phyloP scores from a whole-genome alignment of 2,113 vertebrate species.

The Osmerus eperlanus region DNA sequence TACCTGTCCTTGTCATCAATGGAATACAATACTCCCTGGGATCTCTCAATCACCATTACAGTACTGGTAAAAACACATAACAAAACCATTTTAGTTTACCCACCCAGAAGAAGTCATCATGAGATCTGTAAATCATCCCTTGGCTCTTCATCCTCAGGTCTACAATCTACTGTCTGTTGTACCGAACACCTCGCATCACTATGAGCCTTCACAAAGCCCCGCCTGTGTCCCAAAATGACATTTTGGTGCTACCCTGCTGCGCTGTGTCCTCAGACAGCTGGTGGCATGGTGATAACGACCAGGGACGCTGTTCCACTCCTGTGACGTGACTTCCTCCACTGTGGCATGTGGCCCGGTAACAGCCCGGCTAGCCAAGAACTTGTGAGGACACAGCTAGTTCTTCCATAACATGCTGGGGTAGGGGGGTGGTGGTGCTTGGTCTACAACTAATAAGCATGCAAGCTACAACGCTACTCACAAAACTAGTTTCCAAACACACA shows the following conservation, averaged over 20 bases:
- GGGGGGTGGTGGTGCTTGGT: not conserved
- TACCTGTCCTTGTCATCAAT: too few relatives aligned
- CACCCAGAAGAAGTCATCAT: slow-evolving; percentile 29
- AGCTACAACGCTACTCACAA: too few relatives aligned
- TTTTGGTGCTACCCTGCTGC: slow-evolving; percentile 50
- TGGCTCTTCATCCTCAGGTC: slow-evolving; percentile 11
- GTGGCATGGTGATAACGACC: slow-evolving; percentile 49
- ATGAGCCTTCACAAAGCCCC: slow-evolving; percentile 7
- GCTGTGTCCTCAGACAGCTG: slow-evolving; percentile 57
- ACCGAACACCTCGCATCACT: slow-evolving; percentile 17
- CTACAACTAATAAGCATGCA: not conserved
- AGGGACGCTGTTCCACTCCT: slow-evolving; percentile 43
- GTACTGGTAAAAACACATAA: not conserved
- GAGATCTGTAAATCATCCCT: slow-evolving; percentile 24
- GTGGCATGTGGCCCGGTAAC: slow-evolving; percentile 34
- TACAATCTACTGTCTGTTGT: slow-evolving; percentile 26
- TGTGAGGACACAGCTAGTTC: slow-evolving; percentile 16
- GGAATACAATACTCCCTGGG: too few relatives aligned
- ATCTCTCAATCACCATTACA: too few relatives aligned
- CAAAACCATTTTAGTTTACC: slow-evolving; percentile 23
- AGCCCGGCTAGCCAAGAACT: slow-evolving; percentile 33
- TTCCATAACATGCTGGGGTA: slow-evolving; percentile 16
- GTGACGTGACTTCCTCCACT: slow-evolving; percentile 44
- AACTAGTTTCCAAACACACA: too few relatives aligned
- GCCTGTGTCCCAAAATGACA: slow-evolving; percentile 38